Evolutionary conservation across 2,113 vertebrate genomes (phyloP), one percentile per base, ranked within the genome.

Genomic region (Periophthalmodon schlosseri): DNA sequence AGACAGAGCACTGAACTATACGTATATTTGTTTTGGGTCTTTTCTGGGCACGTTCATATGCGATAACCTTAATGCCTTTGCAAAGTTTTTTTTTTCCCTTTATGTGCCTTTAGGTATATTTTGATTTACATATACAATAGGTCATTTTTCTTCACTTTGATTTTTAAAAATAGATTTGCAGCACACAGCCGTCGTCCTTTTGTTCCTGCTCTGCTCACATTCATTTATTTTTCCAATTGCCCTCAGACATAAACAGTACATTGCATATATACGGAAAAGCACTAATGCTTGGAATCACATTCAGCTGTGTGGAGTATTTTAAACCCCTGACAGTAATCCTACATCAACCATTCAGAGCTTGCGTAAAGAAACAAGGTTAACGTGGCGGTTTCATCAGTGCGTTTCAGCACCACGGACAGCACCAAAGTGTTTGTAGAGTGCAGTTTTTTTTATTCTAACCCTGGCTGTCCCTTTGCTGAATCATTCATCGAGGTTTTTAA

Each of bases 361-460:
- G 20, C 4, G 13, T 52, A 69, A 11, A 54, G 47, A 46, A 20
- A 54, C 1, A 52, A 14, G 44, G 18, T 15, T 4, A 6, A 14
- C 6, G 13, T 18, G 33, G 33, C 28, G 10, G 33, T 64, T 64
- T 64, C 36, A 15, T 18, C 33, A 20, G 9, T 68, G 16, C 24
- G 18, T 78, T 86, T 87, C 68, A 87, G 74, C 69, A 86, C 86
- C 80, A 75, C 0, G 72, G 83, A 86, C 72, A 86, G 82, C 77
- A 84, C 73, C 58, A 68, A 10, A 10, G 57, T n/a, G 9, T 56
- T 56, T 21, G 20, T 75, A 72, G 24, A 34, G 28, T 65, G 70
- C 49, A 69, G 34, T 54, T 69, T 86, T n/a, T n/a, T 73, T 70
- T 72, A 75, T 56, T 79, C 23, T 33, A 61, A 3, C 47, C 44